Evolutionary conservation across 1,140 invertebrate genomes (phyloP), one percentile per base, ranked within the genome.

Genomic region (Harpegnathos saltator): DNA sequence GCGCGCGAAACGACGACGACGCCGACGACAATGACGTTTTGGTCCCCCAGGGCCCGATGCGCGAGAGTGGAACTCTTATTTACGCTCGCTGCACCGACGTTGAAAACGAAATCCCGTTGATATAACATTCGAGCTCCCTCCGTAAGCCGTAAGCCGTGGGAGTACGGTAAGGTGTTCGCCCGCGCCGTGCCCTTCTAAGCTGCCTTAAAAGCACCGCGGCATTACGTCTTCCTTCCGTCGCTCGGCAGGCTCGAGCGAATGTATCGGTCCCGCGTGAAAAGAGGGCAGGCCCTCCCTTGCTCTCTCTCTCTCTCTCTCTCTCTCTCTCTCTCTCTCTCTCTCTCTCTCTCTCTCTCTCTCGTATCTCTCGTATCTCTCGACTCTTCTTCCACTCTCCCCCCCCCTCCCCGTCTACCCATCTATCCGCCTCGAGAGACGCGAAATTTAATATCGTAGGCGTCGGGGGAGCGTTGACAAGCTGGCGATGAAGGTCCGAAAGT

Each of bases 391-490:
- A 0, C 1, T 62, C 72, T 9, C 48, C 52, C n/a, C 48, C 38
- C 48, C 17, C 9, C n/a, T 14, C 15, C 5, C 9, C 26, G 48
- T 69, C 3, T 19, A 2, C 14, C 50, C 4, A 11, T 15, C n/a
- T 33, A 38, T 77, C 29, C 19, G 24, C 3, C 26, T 17, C 24
- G 69, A 62, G 78, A 73, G 56, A 82, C 44, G 33, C 56, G 56
- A 82, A 82, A 74, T 82, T 82, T 82, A 82, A 82, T 82, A 82
- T 74, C 69, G 44, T 52, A 74, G 69, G 48, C 78, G 78, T 38
- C 68, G n/a, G n/a, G 44, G 78, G 61, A 82, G 44, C 56, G 68
- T 62, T 73, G 78, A 82, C 78, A 82, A 82, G 69, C 58, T 26
- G 58, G 44, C 69, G 56, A 82, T 82, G 78, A 74, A 74, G 44